A percentile compares a stretch with the other conserved stretches of the same genome.
These are phyloP conservation scores for Radopholus similis DNA, from an alignment of 1,140 invertebrate species.

Conservation along the genomic window DNA sequence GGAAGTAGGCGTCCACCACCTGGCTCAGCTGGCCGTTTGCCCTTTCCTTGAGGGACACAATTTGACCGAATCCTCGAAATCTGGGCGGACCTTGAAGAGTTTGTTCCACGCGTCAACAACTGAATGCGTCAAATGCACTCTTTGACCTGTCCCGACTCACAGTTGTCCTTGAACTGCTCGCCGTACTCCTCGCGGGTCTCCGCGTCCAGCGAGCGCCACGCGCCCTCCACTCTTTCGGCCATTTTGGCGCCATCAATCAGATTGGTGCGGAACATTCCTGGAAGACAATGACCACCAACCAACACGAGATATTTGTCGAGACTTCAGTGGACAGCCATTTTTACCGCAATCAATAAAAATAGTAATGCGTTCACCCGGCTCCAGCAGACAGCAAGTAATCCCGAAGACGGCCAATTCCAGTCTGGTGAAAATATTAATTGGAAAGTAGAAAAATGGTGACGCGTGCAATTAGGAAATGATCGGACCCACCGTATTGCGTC, in stretches of 20 bases:
- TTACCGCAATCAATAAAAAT: not conserved
- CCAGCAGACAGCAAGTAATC: slow-evolving; percentile 44
- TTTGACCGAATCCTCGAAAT: not conserved
- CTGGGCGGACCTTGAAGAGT: not conserved
- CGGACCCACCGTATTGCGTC: slow-evolving; percentile 40
- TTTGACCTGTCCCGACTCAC: slow-evolving; percentile 16
- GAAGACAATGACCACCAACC: too few species aligned
- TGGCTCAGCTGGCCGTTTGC: slow-evolving; percentile 38
- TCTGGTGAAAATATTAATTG: slow-evolving; percentile 16
- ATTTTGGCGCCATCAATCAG: slow-evolving; percentile 42
- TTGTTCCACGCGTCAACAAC: slow-evolving; percentile 47
- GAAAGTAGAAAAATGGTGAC: not conserved
- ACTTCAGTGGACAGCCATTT: not conserved
- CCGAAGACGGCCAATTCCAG: slow-evolving; percentile 41
- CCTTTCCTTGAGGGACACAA: slow-evolving; percentile 7
- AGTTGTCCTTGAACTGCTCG: slow-evolving; percentile 46
- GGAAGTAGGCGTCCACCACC: slow-evolving; percentile 54
- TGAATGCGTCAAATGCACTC: slow-evolving; percentile 23
- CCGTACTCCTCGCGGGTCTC: slow-evolving; percentile 47
- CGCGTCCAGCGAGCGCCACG: slow-evolving; percentile 37
- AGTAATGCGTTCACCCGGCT: slow-evolving; percentile 44
- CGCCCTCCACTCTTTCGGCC: slow-evolving; percentile 41
- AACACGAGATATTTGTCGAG: too few species aligned
- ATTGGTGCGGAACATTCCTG: slow-evolving; percentile 29
- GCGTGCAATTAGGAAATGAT: not conserved